These are phyloP conservation scores for Tragulus kanchil DNA, from an alignment of 2,113 vertebrate species.

Conservation along the genomic window DNA sequence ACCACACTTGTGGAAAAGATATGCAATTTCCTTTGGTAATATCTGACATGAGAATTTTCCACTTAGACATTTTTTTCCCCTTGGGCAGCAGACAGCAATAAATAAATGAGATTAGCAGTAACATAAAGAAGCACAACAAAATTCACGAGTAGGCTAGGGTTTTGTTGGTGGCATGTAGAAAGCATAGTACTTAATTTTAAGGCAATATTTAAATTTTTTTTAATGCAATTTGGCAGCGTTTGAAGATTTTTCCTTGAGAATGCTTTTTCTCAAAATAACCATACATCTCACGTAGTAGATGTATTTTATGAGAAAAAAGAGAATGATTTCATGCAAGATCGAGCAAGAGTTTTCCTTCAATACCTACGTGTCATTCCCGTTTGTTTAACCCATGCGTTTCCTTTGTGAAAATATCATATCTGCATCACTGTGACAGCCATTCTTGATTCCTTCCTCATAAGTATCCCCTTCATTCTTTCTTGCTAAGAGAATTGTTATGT, in stretches of 20 bases:
- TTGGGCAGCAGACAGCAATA: background rate
- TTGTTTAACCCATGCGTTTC: background rate
- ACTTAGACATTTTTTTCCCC: background rate
- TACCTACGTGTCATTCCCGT: background rate
- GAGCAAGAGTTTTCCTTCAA: background rate
- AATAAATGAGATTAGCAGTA: background rate
- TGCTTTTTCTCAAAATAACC: background rate
- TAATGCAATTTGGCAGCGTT: background rate
- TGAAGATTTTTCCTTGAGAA: slow-evolving; percentile 8
- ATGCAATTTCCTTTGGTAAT: background rate
- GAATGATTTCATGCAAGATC: background rate
- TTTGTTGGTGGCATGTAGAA: background rate
- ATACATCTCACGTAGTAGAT: background rate
- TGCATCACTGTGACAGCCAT: background rate
- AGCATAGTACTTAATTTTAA: background rate
- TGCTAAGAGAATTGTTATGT: background rate
- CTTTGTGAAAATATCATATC: background rate
- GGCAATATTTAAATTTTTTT: background rate
- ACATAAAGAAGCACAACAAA: background rate
- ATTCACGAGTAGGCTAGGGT: background rate
- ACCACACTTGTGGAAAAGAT: background rate
- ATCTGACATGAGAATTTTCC: background rate
- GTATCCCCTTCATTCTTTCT: background rate
- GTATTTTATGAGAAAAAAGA: background rate
- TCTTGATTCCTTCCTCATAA: background rate